Percentiles rank a stretch among this genome's conserved stretches.
These are phyloP conservation scores for Eumerus sabulonum DNA, from an alignment of 2,888 invertebrate species.

Conservation along the genomic window DNA sequence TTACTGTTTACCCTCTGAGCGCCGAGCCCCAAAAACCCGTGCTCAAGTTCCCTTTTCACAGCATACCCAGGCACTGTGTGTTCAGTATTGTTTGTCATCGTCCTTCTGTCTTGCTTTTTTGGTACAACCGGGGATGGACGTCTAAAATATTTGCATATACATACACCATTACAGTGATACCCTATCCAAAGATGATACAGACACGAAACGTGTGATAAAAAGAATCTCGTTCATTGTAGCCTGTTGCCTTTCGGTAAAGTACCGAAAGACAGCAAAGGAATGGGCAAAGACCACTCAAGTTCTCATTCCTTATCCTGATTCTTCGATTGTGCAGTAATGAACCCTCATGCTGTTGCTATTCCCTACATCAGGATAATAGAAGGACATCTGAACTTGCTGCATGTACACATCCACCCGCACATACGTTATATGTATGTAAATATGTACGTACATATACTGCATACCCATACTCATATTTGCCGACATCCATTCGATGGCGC, in stretches of 20 bases:
- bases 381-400: conserved; percentile 34
- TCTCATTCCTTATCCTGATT: conserved; percentile 39
- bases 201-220: conserved; percentile 2
- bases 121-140: neutral
- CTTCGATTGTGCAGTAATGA: conserved; percentile 63
- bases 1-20: too few species aligned
- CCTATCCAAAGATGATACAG: conserved; percentile 9
- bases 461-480: neutral
- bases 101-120: conserved; percentile 31
- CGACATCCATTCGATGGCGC: neutral
- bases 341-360: conserved; percentile 53
- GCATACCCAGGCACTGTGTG: too few species aligned
- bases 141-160: conserved; percentile 58
- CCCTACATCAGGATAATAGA: conserved; percentile 36
- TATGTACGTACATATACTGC: too few species aligned
- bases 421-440: too few species aligned
- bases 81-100: conserved; percentile 19
- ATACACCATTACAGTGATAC: neutral
- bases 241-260: conserved; percentile 42
- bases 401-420: neutral
- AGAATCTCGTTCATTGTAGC: conserved; percentile 29
- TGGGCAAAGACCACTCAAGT: too few species aligned
- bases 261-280: neutral
- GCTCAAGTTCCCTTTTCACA: conserved; percentile 13
- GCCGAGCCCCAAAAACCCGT: too few species aligned